Base-by-base conservation (phyloP, 2,113 vertebrate species). In the Gallinago paraguaiae region DNA sequence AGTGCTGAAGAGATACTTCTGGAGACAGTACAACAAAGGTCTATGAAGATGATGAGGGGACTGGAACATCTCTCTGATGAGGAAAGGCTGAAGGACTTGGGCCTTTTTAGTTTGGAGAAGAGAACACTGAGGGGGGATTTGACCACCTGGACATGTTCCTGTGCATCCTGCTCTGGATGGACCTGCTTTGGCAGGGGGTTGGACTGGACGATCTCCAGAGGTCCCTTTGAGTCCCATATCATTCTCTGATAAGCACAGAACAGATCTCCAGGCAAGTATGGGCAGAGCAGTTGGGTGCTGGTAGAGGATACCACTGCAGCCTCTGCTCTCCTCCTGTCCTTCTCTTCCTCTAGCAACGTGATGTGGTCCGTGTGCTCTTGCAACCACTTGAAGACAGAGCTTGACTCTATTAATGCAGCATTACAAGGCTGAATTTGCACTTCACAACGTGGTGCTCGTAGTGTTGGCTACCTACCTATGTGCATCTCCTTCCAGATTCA, bases 391-490 rank as follows among this genome's bases (percentile, higher is more conserved):
- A 48, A 78, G 31, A 7, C 70, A 77, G 22, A 69, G 18, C 6
- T 33, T 48, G 56, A 45, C 2, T 70, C 13, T 48, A 6, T 37
- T 39, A 37, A 48, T 14, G 15, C 4, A 35, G 16, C 28, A 31
- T 7, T 43, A 24, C 35, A 45, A 51, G 31, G 4, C 8, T 19
- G 17, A 70, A 4, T 7, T 78, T 78, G 31, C 5, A 25, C 13
- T 63, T 63, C 16, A 8, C 23, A 51, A 3, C 0, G 0, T 31
- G 51, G 6, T 70, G 23, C 2, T 89, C 27, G 24, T 48, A 35
- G 7, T 70, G 11, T 35, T 75, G 56, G 17, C 23, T 87, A 7
- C 39, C 28, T 41, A 1, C 35, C 25, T 41, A 1, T 24, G 9
- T 17, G 18, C 7, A 39, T 30, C 17, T 8, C 10, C 14, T 60